A percentile compares a stretch with the other conserved stretches of the same genome.
Conservation (phyloP, 2,888 invertebrate genomes). For the Rhagonycha lutea region DNA sequence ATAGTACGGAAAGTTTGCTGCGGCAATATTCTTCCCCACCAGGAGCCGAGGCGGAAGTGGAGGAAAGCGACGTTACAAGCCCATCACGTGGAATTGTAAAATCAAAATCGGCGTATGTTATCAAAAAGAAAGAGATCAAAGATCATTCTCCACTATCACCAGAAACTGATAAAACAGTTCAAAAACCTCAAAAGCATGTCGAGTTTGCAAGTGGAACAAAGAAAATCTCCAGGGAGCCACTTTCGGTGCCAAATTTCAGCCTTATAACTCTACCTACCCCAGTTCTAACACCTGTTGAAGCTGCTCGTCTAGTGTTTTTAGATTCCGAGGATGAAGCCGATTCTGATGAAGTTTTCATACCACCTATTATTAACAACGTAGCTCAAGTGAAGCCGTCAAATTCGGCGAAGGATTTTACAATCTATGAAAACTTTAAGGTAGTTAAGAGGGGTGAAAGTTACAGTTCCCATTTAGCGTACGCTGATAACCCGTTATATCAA, state of each 20-base stretch:
- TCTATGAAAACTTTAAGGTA: conserved; percentile 61
- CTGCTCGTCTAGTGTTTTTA: conserved; percentile 69
- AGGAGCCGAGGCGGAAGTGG: conserved; percentile 36
- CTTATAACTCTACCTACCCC: conserved; percentile 65
- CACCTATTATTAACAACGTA: conserved; percentile 33
- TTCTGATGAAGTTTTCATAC: conserved; percentile 48
- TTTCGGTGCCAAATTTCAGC: conserved; percentile 76
- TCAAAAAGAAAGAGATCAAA: conserved; percentile 56
- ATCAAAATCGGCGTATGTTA: conserved; percentile 63
- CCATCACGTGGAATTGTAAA: conserved; percentile 56
- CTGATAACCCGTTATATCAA: conserved; percentile 57
- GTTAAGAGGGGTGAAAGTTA: conserved; percentile 60
- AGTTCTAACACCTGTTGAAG: conserved; percentile 69
- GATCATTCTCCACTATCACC: conserved; percentile 50
- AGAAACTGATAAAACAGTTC: conserved; percentile 34
- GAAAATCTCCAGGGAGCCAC: conserved; percentile 66
- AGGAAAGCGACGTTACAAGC: conserved; percentile 46
- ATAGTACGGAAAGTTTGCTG: conserved; percentile 69
- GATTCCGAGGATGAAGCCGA: conserved; percentile 69
- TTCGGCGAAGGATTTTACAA: conserved; percentile 35
- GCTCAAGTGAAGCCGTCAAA: conserved; percentile 37
- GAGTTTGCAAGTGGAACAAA: conserved; percentile 50
- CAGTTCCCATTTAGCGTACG: conserved; percentile 59
- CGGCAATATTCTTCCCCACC: conserved; percentile 49
- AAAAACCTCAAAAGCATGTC: conserved; percentile 43